These are phyloP conservation scores for Corydoras maculifer DNA, from an alignment of 2,113 vertebrate genomes.

Conservation along the genomic window DNA sequence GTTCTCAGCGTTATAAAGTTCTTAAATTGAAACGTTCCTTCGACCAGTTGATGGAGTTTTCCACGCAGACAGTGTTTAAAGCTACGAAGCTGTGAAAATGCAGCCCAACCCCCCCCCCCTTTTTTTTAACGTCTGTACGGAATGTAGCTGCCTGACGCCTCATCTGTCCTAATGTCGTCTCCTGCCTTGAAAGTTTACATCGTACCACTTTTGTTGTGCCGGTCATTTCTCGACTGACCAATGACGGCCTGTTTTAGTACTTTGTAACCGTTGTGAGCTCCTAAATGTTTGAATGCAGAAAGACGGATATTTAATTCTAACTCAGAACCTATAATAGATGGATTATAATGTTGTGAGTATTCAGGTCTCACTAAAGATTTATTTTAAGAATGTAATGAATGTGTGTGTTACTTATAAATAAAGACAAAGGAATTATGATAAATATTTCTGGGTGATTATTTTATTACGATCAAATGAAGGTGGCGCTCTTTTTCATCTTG, in stretches of 20 bases:
- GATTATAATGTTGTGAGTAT: conserved; percentile 20
- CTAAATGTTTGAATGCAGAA: conserved; percentile 40
- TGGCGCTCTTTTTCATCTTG: too few species aligned
- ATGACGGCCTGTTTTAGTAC: conserved; percentile 46
- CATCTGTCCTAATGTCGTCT: neutral
- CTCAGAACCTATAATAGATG: conserved; percentile 18
- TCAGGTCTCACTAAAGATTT: conserved; percentile 43
- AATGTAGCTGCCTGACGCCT: too few species aligned
- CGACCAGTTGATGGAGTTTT: neutral
- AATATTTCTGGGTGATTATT: too few species aligned
- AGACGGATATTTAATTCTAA: conserved; percentile 27
- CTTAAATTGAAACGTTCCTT: neutral
- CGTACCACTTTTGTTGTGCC: conserved; percentile 53
- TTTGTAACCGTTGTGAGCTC: conserved; percentile 50
- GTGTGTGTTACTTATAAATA: conserved; percentile 47
- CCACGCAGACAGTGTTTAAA: too few species aligned
- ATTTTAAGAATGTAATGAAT: conserved; percentile 57
- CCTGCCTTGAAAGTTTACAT: conserved; percentile 54
- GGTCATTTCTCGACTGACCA: conserved; percentile 51
- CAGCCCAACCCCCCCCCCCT: neutral
- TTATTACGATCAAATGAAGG: too few species aligned
- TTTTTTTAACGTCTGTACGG: neutral
- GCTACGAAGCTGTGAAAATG: too few species aligned
- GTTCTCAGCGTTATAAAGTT: neutral
- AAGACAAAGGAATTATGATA: conserved; percentile 16